Base-by-base conservation (phyloP, 2,113 vertebrate species). In the Cettia cetti region DNA sequence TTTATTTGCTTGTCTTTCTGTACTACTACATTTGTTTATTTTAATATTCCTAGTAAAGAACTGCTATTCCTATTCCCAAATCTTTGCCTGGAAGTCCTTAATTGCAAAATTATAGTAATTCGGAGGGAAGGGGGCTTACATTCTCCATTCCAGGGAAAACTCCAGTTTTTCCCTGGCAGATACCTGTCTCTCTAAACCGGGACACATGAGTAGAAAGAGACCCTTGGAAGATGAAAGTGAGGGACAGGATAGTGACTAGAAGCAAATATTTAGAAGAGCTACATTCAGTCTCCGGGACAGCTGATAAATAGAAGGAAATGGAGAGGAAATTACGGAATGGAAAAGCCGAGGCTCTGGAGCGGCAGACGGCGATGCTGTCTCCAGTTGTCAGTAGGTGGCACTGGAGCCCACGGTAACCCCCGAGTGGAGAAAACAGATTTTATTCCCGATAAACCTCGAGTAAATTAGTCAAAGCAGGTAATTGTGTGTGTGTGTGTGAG, bases 301-400 rank as follows among this genome's bases (percentile, higher is more conserved):
- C 9, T 91, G 74, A 87, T 87, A 96, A 96, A 92, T 42, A 59
- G 52, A 81, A 91, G 90, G 92, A 92, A 97, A 91, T 40, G n/a
- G 70, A 50, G 60, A 79, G 90, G 89, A 95, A 94, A 83, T 95
- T 72, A 49, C 49, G 75, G 59, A 28, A 85, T 79, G 86, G 92
- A 93, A 88, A 94, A 72, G 83, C 53, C 13, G 35, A 44, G 77
- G 66, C 72, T 68, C 16, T 26, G 80, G 52, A 50, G 69, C 21
- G 5, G 49, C 52, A 7, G 27, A 21, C n/a, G n/a, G n/a, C n/a
- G n/a, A 1, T 33, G 35, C 37, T 76, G 40, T 35, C 82, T 69
- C 26, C 47, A 4, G 7, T 3, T 49, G 85, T 91, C 94, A 80
- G 65, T 74, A 97, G 95, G 89, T 93, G 95, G 91, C 95, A 96